Evolutionary conservation across 2,113 vertebrate genomes (phyloP).

Genomic region (Gasterosteus nipponicus): DNA sequence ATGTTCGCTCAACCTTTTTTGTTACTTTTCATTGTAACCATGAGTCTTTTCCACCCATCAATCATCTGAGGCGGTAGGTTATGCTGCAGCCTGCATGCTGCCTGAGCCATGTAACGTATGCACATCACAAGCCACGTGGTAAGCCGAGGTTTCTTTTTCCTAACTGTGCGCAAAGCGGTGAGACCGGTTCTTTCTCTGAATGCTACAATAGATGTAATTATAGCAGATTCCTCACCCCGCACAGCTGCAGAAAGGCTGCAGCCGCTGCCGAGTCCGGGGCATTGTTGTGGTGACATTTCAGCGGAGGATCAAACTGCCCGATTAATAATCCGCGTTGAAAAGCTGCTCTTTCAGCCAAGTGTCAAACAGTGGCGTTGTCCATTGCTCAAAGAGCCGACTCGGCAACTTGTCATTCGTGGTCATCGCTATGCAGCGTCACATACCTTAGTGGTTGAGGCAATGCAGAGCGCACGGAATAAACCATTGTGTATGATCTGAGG

Average conservation of each 20-base stretch:
- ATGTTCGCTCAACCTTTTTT: constrained; percentile 2
- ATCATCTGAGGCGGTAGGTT: neutral
- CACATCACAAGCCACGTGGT: constrained; percentile 1
- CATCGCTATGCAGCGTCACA: constrained; percentile 32
- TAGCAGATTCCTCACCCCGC: constrained; percentile 51
- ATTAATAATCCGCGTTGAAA: constrained; percentile 77
- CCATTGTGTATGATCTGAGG: constrained; percentile 1
- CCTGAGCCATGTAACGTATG: constrained; percentile 1
- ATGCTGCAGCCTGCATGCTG: neutral
- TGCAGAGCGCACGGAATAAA: neutral
- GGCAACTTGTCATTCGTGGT: constrained; percentile 51
- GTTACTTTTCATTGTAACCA: constrained; percentile 15
- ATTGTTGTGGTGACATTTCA: constrained; percentile 76
- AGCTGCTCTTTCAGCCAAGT: constrained; percentile 72
- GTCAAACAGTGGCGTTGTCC: constrained; percentile 69
- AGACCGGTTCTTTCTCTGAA: constrained; percentile 22
- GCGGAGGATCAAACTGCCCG: constrained; percentile 62
- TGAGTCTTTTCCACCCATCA: constrained; percentile 16
- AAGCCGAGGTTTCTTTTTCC: constrained; percentile 1
- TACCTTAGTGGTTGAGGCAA: constrained; percentile 10
- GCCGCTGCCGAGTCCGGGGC: constrained; percentile 52
- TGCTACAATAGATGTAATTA: constrained; percentile 59
- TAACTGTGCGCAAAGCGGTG: neutral
- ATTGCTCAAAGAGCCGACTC: constrained; percentile 53
- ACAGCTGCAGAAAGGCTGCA: constrained; percentile 53